These are phyloP conservation scores for Schizopygopsis malacanthus DNA, from an alignment of 2,797 vertebrate species.

Conservation along the genomic window DNA sequence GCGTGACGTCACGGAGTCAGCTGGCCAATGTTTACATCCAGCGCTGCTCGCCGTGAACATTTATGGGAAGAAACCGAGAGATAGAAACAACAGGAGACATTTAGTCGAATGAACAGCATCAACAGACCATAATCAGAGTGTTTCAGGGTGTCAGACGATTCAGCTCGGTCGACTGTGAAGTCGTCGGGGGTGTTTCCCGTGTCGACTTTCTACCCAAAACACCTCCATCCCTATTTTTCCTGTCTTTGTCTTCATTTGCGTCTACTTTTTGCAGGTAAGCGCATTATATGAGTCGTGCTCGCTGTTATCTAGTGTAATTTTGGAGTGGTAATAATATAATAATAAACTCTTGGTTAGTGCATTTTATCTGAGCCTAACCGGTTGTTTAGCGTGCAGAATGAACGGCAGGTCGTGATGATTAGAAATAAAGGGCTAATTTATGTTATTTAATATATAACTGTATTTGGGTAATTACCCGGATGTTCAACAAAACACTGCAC, in stretches of 20 bases:
- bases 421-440: background rate
- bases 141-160: constrained; percentile 17
- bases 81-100: constrained; percentile 7
- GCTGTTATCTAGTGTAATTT: background rate
- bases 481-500: constrained; percentile 27
- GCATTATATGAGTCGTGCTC: background rate
- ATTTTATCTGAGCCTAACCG: background rate
- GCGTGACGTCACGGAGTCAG: constrained; percentile 68
- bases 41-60: constrained; percentile 52
- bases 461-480: constrained; percentile 8
- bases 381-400: background rate
- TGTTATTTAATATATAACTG: background rate
- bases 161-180: constrained; percentile 6
- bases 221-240: background rate
- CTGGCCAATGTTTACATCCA: constrained; percentile 70
- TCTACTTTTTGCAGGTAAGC: constrained; percentile 41
- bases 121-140: background rate
- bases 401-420: background rate
- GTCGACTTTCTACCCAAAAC: constrained; percentile 45
- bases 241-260: constrained; percentile 5
- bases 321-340: background rate
- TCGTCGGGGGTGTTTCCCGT: constrained; percentile 44
- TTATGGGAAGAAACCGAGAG: constrained; percentile 43
- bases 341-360: background rate
- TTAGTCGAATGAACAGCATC: background rate